Evolutionary conservation across 2,888 invertebrate species (phyloP).

Genomic region (Nomada ruficornis): DNA sequence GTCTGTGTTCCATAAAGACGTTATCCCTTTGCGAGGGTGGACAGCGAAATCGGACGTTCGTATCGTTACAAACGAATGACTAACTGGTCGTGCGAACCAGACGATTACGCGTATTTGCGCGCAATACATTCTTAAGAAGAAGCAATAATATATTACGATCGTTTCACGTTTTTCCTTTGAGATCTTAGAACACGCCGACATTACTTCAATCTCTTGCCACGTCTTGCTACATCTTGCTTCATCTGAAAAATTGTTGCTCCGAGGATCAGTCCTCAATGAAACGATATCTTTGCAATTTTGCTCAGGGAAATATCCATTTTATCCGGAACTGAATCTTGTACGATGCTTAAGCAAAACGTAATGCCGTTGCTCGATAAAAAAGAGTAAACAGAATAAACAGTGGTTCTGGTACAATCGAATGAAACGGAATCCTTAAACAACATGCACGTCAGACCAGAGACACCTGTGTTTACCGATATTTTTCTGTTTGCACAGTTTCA

Average conservation of each 20-base stretch:
- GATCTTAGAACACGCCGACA: not conserved
- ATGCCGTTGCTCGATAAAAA: not conserved
- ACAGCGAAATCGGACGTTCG: slow-evolving; percentile 29
- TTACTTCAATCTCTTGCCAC: not conserved
- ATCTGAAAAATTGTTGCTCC: not conserved
- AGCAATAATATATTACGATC: not conserved
- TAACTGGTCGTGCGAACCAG: not conserved
- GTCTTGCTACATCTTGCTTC: not conserved
- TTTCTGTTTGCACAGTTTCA: not conserved
- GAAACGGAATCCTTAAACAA: not conserved
- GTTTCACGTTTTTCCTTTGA: not conserved
- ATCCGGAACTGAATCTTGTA: no score
- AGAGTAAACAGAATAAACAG: not conserved
- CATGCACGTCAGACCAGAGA: not conserved
- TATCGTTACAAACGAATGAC: slow-evolving; percentile 23
- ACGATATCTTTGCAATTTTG: not conserved
- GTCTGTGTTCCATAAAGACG: slow-evolving; percentile 40
- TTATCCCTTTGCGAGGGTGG: slow-evolving; percentile 54
- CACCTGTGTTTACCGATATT: slow-evolving; percentile 35
- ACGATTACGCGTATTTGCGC: slow-evolving; percentile 47
- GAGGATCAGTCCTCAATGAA: not conserved
- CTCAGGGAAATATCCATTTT: not conserved
- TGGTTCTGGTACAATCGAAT: not conserved
- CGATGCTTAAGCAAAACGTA: not conserved
- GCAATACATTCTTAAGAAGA: slow-evolving; percentile 1